Conservation (phyloP, 2,888 invertebrate species). For the Stenichneumon culpator region DNA sequence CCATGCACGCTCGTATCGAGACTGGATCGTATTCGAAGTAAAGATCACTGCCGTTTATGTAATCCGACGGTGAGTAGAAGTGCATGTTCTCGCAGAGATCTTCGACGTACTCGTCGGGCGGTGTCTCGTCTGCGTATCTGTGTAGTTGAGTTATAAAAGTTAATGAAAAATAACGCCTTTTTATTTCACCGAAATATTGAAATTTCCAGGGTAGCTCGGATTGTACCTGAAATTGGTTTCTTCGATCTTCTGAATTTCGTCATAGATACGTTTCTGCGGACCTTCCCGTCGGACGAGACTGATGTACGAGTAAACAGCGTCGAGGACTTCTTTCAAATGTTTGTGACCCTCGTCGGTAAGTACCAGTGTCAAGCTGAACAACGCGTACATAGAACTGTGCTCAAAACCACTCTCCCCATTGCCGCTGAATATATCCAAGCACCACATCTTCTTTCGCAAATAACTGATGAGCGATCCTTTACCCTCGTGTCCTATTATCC, state of each 20-base stretch:
- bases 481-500: conserved; percentile 94
- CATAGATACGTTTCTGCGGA: conserved; percentile 89
- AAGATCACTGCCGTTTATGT: conserved; percentile 91
- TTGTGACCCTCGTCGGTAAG: conserved; percentile 92
- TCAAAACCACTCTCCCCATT: conserved; percentile 92
- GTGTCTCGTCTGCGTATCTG: conserved; percentile 89
- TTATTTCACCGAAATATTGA: not conserved
- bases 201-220: conserved; percentile 7
- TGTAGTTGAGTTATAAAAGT: not conserved
- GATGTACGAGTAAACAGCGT: conserved; percentile 92
- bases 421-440: conserved; percentile 90
- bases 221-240: conserved; percentile 87
- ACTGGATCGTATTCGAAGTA: conserved; percentile 92
- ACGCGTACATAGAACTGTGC: conserved; percentile 91
- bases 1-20: conserved; percentile 88
- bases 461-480: conserved; percentile 93
- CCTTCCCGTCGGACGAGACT: conserved; percentile 90
- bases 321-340: conserved; percentile 90
- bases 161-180: not conserved
- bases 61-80: conserved; percentile 91
- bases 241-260: conserved; percentile 87
- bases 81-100: conserved; percentile 92
- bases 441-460: conserved; percentile 92
- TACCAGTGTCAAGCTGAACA: conserved; percentile 90
- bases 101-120: conserved; percentile 92